Conservation (phyloP, 1,140 invertebrate species). For the Asbolus verrucosus region DNA sequence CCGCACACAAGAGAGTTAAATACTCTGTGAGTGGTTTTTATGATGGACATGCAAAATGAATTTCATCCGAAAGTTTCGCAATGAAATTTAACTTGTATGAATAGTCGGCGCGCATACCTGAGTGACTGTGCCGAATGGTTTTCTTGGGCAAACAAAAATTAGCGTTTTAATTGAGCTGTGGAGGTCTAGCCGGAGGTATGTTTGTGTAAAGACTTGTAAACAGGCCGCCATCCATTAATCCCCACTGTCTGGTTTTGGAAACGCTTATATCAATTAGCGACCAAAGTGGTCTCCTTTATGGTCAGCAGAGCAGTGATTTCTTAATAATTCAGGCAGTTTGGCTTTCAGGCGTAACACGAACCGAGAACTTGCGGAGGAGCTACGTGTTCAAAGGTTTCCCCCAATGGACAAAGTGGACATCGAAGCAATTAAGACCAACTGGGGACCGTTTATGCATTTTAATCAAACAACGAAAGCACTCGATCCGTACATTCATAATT, state of each 20-base stretch:
- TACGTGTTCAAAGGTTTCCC: constrained; percentile 53
- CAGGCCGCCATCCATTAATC: neutral
- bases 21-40: neutral
- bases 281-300: constrained; percentile 17
- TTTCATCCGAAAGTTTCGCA: neutral
- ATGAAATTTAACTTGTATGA: neutral
- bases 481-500: constrained; percentile 47
- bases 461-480: constrained; percentile 54
- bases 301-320: constrained; percentile 10
- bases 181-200: neutral
- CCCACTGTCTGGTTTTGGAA: neutral
- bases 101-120: too few relatives aligned
- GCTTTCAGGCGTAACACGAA: constrained; percentile 7
- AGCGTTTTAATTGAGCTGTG: too few relatives aligned
- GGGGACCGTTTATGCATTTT: constrained; percentile 55
- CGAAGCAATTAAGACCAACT: constrained; percentile 55
- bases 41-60: neutral
- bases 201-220: neutral
- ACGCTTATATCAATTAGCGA: constrained; percentile 9
- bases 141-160: too few relatives aligned
- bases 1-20: neutral
- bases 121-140: too few relatives aligned
- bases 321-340: constrained; percentile 26
- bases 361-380: constrained; percentile 36
- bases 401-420: constrained; percentile 52